These are phyloP conservation scores for Lophura nycthemera DNA, from an alignment of 2,113 vertebrate species.

Conservation along the genomic window DNA sequence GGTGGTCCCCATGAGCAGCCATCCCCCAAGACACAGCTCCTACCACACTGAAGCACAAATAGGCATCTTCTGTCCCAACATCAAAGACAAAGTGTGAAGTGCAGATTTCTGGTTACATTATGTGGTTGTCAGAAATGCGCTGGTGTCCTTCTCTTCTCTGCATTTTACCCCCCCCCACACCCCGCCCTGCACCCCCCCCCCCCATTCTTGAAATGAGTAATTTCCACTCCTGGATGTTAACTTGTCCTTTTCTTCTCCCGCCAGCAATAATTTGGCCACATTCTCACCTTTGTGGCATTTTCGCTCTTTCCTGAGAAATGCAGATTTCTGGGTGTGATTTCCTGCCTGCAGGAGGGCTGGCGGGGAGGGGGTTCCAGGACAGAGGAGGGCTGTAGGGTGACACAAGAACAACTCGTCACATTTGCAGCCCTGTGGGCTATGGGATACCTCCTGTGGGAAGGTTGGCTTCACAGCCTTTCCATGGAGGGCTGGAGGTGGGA, in stretches of 20 bases:
- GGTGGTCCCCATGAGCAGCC: not conserved
- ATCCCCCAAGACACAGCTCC: accelerated
- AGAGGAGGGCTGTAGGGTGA: not conserved
- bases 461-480: not conserved
- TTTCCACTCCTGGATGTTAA: conserved; percentile 59
- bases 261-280: not conserved
- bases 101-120: not conserved
- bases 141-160: not conserved
- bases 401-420: not conserved
- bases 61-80: accelerated
- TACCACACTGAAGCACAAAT: not conserved
- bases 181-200: not conserved
- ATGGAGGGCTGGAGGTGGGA: not conserved
- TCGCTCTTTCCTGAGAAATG: conserved; percentile 28
- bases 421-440: not conserved
- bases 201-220: not conserved
- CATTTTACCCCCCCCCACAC: not conserved
- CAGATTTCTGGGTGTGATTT: not conserved
- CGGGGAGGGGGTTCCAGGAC: not conserved
- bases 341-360: not conserved
- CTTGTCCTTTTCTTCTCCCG: not conserved
- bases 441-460: not conserved
- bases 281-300: not conserved
- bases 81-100: accelerated
- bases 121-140: not conserved